A percentile compares a stretch with the other conserved stretches of the same genome.
Evolutionary conservation across 2,888 invertebrate species (phyloP).

Genomic region (Lymantria monacha): DNA sequence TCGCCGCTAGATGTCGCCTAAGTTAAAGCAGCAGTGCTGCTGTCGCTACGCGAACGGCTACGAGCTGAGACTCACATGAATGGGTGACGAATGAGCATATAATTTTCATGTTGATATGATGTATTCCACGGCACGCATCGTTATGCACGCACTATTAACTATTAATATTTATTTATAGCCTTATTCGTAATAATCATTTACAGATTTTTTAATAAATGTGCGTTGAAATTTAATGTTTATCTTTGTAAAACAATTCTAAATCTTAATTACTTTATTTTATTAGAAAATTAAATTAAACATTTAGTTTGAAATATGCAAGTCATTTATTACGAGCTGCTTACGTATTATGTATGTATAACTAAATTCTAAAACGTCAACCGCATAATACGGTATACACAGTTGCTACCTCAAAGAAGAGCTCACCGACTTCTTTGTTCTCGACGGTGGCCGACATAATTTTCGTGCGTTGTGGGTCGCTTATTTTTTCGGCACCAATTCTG

Average conservation of each 20-base stretch:
- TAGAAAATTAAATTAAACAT: no score
- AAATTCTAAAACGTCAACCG: conserved; percentile 5
- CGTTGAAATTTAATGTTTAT: no score
- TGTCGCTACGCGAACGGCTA: conserved; percentile 31
- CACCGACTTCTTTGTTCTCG: conserved; percentile 65
- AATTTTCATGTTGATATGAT: conserved; percentile 46
- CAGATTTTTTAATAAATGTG: no score
- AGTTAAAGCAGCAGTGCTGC: conserved; percentile 47
- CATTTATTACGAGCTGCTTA: no score
- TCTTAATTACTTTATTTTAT: no score
- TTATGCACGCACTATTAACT: conserved; percentile 35
- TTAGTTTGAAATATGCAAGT: no score
- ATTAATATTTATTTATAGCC: conserved; percentile 3
- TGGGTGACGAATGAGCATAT: conserved; percentile 66
- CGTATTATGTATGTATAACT: neutral
- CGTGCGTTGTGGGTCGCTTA: conserved; percentile 72
- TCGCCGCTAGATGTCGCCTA: conserved; percentile 66
- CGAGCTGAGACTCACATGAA: conserved; percentile 47
- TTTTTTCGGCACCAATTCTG: conserved; percentile 75
- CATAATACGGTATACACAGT: conserved; percentile 22
- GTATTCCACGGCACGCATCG: conserved; percentile 44
- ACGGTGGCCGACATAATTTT: conserved; percentile 69
- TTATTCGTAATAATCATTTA: neutral
- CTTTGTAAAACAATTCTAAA: no score
- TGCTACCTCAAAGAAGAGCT: conserved; percentile 36